These are phyloP conservation scores for Drosophila sp. DNA, from an alignment of 1,140 invertebrate species.

Conservation along the genomic window DNA sequence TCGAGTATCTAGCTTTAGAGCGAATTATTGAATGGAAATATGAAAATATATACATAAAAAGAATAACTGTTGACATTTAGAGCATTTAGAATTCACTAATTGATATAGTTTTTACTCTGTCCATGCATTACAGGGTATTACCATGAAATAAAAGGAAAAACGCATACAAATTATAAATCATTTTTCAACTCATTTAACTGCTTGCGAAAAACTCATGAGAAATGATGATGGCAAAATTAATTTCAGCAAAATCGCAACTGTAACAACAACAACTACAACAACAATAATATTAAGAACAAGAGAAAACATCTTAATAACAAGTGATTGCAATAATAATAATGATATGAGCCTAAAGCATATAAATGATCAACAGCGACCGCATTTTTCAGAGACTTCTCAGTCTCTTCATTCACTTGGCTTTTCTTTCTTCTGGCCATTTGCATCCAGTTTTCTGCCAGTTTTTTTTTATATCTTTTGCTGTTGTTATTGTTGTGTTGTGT, in stretches of 20 bases:
- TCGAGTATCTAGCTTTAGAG: too few relatives aligned
- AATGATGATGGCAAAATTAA: slow-evolving; percentile 77
- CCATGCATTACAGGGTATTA: slow-evolving; percentile 28
- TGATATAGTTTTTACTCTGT: too few relatives aligned
- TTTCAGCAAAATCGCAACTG: slow-evolving; percentile 45
- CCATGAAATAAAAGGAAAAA: background rate
- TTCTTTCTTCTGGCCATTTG: slow-evolving; percentile 36
- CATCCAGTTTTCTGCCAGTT: slow-evolving; percentile 13
- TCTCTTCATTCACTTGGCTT: background rate
- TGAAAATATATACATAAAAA: too few relatives aligned
- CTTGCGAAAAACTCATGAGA: slow-evolving; percentile 58
- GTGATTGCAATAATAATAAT: slow-evolving; percentile 32
- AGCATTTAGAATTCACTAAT: too few relatives aligned
- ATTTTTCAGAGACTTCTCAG: slow-evolving; percentile 3
- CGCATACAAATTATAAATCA: slow-evolving; percentile 63
- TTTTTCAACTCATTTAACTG: slow-evolving; percentile 78
- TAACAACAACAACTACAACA: slow-evolving; percentile 6
- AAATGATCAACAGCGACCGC: slow-evolving; percentile 10
- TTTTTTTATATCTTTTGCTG: slow-evolving; percentile 22
- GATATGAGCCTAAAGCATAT: slow-evolving; percentile 16
- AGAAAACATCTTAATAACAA: slow-evolving; percentile 19
- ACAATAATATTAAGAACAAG: background rate
- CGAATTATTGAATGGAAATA: too few relatives aligned
- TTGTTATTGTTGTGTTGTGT: slow-evolving; percentile 5
- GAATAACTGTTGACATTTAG: too few relatives aligned